Base-by-base conservation (phyloP, 2,797 vertebrate species). In the Siniperca undulata region DNA sequence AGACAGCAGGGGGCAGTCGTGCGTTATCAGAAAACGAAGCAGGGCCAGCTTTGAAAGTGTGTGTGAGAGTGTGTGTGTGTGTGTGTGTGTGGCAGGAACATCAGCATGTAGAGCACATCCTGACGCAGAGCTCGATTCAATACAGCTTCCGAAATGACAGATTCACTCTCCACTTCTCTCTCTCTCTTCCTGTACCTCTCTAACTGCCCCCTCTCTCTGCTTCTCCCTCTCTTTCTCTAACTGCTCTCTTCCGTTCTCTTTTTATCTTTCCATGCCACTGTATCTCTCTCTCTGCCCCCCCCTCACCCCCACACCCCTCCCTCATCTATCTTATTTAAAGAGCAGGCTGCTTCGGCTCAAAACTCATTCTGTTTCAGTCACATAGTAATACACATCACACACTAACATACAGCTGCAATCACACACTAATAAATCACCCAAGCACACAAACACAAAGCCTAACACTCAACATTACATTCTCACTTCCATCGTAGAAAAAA, bases 31-130 rank as follows among this genome's bases (percentile, higher is more conserved):
- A 94, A 93, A 92, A 91, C 89, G 91, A 89, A 89, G 85, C 74
- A 2, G 42, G 71, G 34, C 48, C 65, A 20, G 38, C 52, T 81
- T n/a, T 70, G 30, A 70, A 27, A 53, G 67, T 48, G 83, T 72
- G 80, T 85, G 81, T 50, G 70, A 20, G 77, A 17, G 68, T 65
- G 67, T 66, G 83, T 4, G 70, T 34, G 82, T 4, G 70, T 34
- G 82, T 82, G 92, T 24, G 80, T 80, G 88, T 77, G 85, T 60
- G 91, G 86, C 64, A 88, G 86, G 90, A 91, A 95, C 92, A 95
- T 96, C 95, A 94, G 93, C 92, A 96, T 95, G 95, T 95, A 91
- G 88, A 94, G 93, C 95, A 96, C 95, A 96, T 95, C 93, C 93
- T 95, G 94, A 95, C 91, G 93, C 94, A 95, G 93, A 93, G 92